Evolutionary conservation across 2,888 invertebrate genomes (phyloP).

Genomic region (Synanthedon vespiformis): DNA sequence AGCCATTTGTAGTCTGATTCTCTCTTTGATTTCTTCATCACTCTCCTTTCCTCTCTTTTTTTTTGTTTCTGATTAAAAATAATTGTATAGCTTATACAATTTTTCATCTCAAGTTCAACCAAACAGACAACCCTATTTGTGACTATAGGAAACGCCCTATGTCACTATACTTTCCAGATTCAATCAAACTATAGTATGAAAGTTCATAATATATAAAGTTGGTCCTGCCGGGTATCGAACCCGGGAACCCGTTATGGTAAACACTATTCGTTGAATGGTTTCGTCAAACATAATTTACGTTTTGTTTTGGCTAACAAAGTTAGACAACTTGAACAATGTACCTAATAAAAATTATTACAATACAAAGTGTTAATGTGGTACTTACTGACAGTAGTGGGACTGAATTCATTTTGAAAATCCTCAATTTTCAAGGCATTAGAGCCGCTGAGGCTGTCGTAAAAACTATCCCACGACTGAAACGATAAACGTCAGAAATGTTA

Average conservation of each 20-base stretch:
- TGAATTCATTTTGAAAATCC: slow-evolving; percentile 47
- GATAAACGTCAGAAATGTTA: background rate
- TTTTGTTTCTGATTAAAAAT: too few relatives aligned
- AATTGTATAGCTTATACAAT: too few relatives aligned
- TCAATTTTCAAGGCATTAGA: slow-evolving; percentile 39
- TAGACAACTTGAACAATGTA: background rate
- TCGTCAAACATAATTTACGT: background rate
- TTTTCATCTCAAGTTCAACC: too few relatives aligned
- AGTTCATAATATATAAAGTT: too few relatives aligned
- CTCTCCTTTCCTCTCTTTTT: slow-evolving; percentile 8
- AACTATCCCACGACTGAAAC: slow-evolving; percentile 49
- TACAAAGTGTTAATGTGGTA: background rate
- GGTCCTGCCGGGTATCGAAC: too few relatives aligned
- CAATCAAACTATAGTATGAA: too few relatives aligned
- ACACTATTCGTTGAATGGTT: background rate
- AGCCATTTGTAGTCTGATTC: slow-evolving; percentile 67
- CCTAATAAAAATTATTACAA: slow-evolving; percentile 22
- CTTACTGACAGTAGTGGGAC: slow-evolving; percentile 23
- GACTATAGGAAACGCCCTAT: too few relatives aligned
- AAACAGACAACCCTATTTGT: too few relatives aligned
- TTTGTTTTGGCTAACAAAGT: background rate
- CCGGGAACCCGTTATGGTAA: too few relatives aligned
- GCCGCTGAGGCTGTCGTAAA: slow-evolving; percentile 45
- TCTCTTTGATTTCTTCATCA: slow-evolving; percentile 15
- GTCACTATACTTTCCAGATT: too few relatives aligned